Conservation (phyloP, 2,113 vertebrate species). For the Chelonoidis abingdonii region DNA sequence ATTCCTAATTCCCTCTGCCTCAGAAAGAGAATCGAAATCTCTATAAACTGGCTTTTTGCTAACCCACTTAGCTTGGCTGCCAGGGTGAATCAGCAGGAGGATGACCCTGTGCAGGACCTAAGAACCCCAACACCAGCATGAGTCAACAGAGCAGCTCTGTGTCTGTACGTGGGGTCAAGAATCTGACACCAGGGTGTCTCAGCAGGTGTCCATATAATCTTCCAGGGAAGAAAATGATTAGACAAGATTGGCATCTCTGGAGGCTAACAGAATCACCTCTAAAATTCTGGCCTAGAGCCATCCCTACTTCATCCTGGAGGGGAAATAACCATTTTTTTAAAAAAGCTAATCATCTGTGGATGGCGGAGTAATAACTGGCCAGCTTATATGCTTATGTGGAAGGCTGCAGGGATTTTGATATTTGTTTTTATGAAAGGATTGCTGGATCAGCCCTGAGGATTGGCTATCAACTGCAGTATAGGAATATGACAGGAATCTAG, state of each 20-base stretch:
- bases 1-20: background rate
- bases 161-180: background rate
- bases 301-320: rapidly evolving
- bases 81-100: background rate
- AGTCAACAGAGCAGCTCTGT: background rate
- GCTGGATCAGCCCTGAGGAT: background rate
- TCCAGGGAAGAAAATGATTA: rapidly evolving
- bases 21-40: background rate
- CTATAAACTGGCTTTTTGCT: background rate
- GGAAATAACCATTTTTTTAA: rapidly evolving
- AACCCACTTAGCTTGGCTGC: background rate
- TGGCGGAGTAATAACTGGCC: background rate
- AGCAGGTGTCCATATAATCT: background rate
- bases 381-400: background rate
- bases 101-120: too few relatives aligned
- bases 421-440: background rate
- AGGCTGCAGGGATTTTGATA: rapidly evolving
- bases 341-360: rapidly evolving
- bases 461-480: background rate
- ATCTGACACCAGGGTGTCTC: rapidly evolving
- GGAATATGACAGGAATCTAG: background rate
- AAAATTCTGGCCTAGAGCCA: background rate
- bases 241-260: background rate
- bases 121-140: background rate
- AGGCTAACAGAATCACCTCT: rapidly evolving